Percentiles rank a stretch among this genome's conserved stretches.
phyloP scores from a whole-genome alignment of 2,113 vertebrate species.

The Semnopithecus entellus region DNA sequence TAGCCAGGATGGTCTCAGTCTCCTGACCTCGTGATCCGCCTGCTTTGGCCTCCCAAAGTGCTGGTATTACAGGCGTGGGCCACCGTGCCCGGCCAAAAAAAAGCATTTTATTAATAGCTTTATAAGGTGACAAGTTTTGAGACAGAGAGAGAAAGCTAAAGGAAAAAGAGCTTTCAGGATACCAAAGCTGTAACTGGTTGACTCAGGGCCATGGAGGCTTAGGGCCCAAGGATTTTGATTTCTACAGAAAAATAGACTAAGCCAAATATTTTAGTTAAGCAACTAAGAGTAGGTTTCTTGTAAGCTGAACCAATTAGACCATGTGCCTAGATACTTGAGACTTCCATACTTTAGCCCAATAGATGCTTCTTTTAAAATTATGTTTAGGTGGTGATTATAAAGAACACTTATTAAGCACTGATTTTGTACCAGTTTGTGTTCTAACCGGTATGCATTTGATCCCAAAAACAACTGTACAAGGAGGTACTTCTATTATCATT shows the following conservation, averaged over 20 bases:
- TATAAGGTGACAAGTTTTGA: constrained; percentile 68
- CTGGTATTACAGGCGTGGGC: no score
- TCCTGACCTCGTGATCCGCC: no score
- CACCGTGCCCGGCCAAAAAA: background rate
- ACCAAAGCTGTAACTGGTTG: constrained; percentile 13
- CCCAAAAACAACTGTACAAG: background rate
- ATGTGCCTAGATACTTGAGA: background rate
- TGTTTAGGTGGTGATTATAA: background rate
- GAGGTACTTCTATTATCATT: background rate
- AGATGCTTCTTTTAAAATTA: background rate
- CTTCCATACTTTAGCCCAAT: background rate
- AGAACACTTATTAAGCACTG: background rate
- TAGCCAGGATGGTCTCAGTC: no score
- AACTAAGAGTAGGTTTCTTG: background rate
- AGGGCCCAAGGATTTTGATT: constrained; percentile 22
- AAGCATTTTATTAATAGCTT: constrained; percentile 43
- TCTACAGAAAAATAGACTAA: constrained; percentile 16
- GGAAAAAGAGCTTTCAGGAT: constrained; percentile 53
- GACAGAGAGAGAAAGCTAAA: background rate
- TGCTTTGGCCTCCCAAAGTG: no score
- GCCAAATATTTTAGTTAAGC: background rate
- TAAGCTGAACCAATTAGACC: background rate
- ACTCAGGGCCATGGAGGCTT: background rate
- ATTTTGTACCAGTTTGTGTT: background rate
- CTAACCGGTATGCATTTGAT: background rate